Evolutionary conservation across 2,888 invertebrate genomes (phyloP), one percentile per base, ranked within the genome.

Genomic region (Helleia helle): DNA sequence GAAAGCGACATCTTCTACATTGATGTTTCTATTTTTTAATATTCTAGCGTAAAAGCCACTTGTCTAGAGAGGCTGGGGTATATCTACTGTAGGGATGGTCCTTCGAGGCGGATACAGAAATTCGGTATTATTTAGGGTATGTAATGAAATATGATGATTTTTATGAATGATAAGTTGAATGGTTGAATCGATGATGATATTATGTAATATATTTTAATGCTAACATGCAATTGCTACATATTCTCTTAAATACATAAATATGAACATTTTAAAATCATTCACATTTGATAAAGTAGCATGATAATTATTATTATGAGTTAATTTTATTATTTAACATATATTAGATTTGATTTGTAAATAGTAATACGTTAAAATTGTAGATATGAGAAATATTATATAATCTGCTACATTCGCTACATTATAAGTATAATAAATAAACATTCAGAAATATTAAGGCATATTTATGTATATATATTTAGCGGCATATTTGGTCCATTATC

Each of bases 231-330:
- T 36, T 18, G 29, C 8, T 22, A 29, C 27, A 31, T 22, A 8
- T 34, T 8, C 6, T 22, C 18, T 8, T 12, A 34, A 9, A 8
- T 14, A 11, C 8, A 17, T 14, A 31, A 17, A 17, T 1, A 26
- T 17, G 37, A 29, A n/a, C n/a, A n/a, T 34, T 18, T 29, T n/a
- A 29, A 14, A 50, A 54, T 48, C 51, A 52, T 55, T 54, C 52
- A 54, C 52, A 54, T 55, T 55, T 52, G 53, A 55, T 45, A 42
- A 18, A 28, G 25, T 24, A 4, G 28, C 24, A 11, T 13, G 9
- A 29, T 34, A 12, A 8, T 13, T 36, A 36, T 24, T 36, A 22
- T 7, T 2, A 7, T 22, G 8, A 2, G 22, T 6, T 7, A 22
- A n/a, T 8, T 22, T 7, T 22, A n/a, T n/a, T n/a, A n/a, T 3